These are phyloP conservation scores for Craterocephalus amniculus DNA, from an alignment of 2,797 vertebrate species.

Conservation along the genomic window DNA sequence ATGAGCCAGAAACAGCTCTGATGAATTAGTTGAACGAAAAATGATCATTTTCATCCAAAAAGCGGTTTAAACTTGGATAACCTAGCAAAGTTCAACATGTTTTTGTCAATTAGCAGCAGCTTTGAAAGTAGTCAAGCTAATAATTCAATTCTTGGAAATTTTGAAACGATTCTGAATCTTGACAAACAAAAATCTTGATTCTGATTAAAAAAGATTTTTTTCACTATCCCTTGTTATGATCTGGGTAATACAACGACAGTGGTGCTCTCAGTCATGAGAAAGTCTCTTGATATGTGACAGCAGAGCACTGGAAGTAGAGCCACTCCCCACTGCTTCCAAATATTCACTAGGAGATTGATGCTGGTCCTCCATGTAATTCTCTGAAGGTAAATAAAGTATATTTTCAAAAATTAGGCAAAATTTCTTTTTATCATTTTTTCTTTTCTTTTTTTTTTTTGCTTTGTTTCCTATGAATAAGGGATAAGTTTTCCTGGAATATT, in stretches of 20 bases:
- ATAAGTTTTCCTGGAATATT: conserved; percentile 20
- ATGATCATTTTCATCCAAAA: no score
- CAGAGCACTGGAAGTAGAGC: not conserved
- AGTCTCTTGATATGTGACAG: not conserved
- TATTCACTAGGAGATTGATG: not conserved
- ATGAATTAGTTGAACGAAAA: no score
- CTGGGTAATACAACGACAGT: not conserved
- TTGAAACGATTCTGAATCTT: no score
- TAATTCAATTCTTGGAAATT: no score
- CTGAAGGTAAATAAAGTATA: not conserved
- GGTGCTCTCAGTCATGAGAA: not conserved
- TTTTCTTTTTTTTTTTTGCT: conserved; percentile 2
- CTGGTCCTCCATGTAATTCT: not conserved
- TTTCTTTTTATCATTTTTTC: not conserved
- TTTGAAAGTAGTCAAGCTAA: no score
- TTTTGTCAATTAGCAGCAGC: no score
- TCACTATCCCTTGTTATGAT: not conserved
- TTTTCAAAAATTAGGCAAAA: not conserved
- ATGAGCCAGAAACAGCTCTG: no score
- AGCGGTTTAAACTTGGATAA: no score
- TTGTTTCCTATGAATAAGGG: not conserved
- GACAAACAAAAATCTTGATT: no score
- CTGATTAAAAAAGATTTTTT: no score
- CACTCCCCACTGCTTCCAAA: not conserved
- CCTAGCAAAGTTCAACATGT: no score